Evolutionary conservation across 1,140 invertebrate genomes (phyloP).

Genomic region (Cotesia glomerata): DNA sequence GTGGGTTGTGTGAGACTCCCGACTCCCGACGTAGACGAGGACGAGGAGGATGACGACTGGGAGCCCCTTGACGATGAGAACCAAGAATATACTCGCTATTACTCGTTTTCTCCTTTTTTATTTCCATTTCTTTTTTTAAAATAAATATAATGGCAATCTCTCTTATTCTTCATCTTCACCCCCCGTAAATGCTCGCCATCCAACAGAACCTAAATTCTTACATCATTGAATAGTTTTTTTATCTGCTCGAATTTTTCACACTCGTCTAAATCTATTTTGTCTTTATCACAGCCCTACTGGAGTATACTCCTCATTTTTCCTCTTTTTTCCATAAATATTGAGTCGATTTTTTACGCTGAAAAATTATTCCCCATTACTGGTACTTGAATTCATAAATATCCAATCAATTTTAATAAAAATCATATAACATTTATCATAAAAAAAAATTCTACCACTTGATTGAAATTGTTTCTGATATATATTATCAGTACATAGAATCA

Average conservation of each 20-base stretch:
- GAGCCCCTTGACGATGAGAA: not conserved
- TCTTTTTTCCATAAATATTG: not conserved
- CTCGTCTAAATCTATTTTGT: conserved; percentile 3
- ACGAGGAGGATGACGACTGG: not conserved
- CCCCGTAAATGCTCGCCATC: conserved; percentile 22
- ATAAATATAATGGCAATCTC: conserved; percentile 29
- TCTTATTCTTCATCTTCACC: conserved; percentile 5
- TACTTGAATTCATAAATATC: too few species aligned
- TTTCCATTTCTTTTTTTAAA: too few species aligned
- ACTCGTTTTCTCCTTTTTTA: not conserved
- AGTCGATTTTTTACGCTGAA: not conserved
- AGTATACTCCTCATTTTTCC: not conserved
- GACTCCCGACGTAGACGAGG: conserved; percentile 1
- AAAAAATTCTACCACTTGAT: too few species aligned
- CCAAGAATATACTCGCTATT: not conserved
- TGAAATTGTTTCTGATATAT: too few species aligned
- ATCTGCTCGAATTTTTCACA: not conserved
- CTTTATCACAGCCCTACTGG: not conserved
- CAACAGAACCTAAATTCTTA: conserved; percentile 14
- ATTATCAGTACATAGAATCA: too few species aligned
- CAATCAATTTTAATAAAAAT: too few species aligned
- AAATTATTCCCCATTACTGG: not conserved
- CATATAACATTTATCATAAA: too few species aligned
- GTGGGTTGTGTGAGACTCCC: not conserved
- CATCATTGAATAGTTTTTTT: conserved; percentile 26